phyloP scores from a whole-genome alignment of 2,888 invertebrate genomes.

The Euclidia mi region DNA sequence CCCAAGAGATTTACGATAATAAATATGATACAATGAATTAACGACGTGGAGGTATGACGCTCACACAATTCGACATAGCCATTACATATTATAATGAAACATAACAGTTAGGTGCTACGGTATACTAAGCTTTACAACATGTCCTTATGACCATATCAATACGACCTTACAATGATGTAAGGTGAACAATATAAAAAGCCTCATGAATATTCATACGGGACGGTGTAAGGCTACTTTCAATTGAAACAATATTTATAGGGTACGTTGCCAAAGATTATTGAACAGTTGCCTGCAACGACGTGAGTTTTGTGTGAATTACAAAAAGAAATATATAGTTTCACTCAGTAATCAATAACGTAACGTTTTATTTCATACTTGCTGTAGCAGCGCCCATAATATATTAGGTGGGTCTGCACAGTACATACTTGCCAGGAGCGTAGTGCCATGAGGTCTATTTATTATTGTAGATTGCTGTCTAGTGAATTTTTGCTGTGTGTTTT shows the following conservation, averaged over 20 bases:
- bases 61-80: constrained; percentile 30
- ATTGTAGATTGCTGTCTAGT: no score
- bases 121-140: background rate
- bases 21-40: constrained; percentile 33
- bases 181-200: constrained; percentile 8
- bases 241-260: constrained; percentile 19
- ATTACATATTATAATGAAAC: constrained; percentile 42
- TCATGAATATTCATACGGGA: constrained; percentile 15
- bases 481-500: no score
- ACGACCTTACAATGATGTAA: constrained; percentile 11
- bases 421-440: no score
- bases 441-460: no score
- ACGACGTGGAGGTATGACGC: constrained; percentile 43
- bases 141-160: constrained; percentile 3
- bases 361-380: no score
- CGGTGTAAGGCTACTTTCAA: constrained; percentile 15
- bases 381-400: no score
- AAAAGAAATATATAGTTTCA: background rate
- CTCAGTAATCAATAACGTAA: constrained; percentile 1
- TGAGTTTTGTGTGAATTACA: background rate
- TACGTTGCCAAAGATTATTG: constrained; percentile 12
- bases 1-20: constrained; percentile 5
- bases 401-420: no score
- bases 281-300: background rate
- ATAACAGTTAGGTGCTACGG: constrained; percentile 30